Conservation (phyloP, 1,140 invertebrate species). For the Harpegnathos saltator region DNA sequence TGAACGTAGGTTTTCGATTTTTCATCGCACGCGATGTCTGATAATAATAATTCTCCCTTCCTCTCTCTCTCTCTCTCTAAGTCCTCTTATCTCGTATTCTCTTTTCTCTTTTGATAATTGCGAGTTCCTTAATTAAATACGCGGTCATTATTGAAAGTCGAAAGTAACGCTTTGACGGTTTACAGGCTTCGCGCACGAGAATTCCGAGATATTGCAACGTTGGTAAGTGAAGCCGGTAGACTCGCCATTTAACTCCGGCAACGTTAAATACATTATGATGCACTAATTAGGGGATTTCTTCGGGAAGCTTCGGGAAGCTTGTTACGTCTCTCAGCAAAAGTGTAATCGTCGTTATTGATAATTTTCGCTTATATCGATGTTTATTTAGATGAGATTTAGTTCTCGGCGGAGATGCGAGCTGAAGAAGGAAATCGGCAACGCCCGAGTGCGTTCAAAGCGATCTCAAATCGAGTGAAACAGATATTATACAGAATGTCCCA, state of each 20-base stretch:
- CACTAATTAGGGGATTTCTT: background rate
- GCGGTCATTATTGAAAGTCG: background rate
- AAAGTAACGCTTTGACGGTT: background rate
- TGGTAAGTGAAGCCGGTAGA: background rate
- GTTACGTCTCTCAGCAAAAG: background rate
- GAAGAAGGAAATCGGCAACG: background rate
- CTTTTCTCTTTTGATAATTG: background rate
- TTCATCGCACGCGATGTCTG: too few species aligned
- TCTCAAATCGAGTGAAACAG: background rate
- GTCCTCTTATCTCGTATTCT: too few species aligned
- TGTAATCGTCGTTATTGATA: background rate
- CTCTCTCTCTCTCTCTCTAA: too few species aligned
- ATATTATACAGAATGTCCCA: too few species aligned
- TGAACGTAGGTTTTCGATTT: too few species aligned
- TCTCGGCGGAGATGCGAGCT: background rate
- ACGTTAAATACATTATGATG: constrained; percentile 36
- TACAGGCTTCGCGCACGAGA: constrained; percentile 12
- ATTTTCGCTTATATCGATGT: background rate
- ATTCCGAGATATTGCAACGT: constrained; percentile 11
- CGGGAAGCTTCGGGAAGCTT: background rate
- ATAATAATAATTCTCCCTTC: too few species aligned
- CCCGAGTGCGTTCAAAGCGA: background rate
- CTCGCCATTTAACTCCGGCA: constrained; percentile 12
- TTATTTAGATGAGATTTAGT: constrained; percentile 3
- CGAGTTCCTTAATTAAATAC: background rate